A percentile compares a stretch with the other conserved stretches of the same genome.
These are phyloP conservation scores for Tricholaema leucomelas DNA, from an alignment of 2,113 vertebrate genomes.

Conservation along the genomic window DNA sequence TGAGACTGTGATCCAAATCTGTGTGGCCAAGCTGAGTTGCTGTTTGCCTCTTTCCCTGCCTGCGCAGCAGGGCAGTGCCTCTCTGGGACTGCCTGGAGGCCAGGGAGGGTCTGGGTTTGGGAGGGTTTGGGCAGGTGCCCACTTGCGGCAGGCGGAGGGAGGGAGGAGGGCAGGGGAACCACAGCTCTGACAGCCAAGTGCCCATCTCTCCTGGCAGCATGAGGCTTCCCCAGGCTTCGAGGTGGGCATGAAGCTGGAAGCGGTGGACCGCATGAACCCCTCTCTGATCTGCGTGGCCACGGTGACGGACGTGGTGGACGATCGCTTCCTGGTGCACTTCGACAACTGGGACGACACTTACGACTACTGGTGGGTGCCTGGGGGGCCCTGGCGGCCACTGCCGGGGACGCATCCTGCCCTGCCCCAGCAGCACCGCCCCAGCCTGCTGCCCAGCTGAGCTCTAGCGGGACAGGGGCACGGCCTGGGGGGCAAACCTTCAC, in stretches of 20 bases:
- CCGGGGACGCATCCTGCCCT: neutral
- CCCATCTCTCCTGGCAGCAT: constrained; percentile 68
- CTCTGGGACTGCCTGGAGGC: neutral
- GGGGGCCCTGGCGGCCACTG: neutral
- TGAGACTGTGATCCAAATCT: neutral
- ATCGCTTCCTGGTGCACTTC: constrained; percentile 96
- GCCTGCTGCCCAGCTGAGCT: neutral
- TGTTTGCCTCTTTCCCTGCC: neutral
- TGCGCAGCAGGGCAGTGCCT: neutral
- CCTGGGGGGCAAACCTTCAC: neutral
- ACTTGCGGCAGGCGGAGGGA: neutral
- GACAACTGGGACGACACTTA: constrained; percentile 99
- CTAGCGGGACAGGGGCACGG: neutral
- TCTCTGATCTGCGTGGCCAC: constrained; percentile 97
- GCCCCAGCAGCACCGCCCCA: neutral
- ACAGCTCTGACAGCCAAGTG: neutral
- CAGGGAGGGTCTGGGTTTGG: neutral
- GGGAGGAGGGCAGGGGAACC: neutral
- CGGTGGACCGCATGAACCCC: constrained; percentile 97
- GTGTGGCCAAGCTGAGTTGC: neutral
- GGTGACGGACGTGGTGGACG: constrained; percentile 91
- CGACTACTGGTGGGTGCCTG: constrained; percentile 89
- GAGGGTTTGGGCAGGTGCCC: neutral
- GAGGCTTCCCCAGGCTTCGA: constrained; percentile 85
- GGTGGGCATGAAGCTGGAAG: constrained; percentile 96